Base-by-base conservation (phyloP, 1,140 invertebrate genomes). In the Pseudachorutes palmiensis region DNA sequence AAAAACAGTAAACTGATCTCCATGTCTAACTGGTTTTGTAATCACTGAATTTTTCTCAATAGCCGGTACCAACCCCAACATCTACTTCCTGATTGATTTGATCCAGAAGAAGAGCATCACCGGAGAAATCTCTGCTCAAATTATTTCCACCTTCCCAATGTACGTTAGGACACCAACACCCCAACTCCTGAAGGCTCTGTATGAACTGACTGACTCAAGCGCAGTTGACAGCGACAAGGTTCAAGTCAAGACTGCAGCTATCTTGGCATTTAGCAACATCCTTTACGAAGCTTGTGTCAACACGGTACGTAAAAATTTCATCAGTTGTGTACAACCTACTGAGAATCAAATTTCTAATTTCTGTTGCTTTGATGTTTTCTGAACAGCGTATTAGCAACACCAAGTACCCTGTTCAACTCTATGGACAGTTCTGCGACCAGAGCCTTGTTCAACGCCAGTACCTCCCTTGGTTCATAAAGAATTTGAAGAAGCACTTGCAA, bases 1-100 rank as follows among this genome's bases (percentile, higher is more conserved):
- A n/a, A n/a, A n/a, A n/a, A n/a, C n/a, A 24, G 75, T n/a, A 74
- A 33, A 75, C 74, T 33, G 73, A 74, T 66, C 72, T 74, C 2
- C 48, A 68, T 16, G 48, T 74, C 24, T 9, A 26, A 28, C 5
- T 61, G 2, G 2, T 26, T 14, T 16, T 30, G 5, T 41, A 41
- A 41, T 19, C 19, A 51, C 2, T 0, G 41, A 64, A 26, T 2
- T 61, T 45, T 45, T 45, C 19, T 19, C 19, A 12, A 45, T 45
- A 45, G 51, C 51, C 5, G 51, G 51, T 16, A 55, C 51, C 51
- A 55, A 55, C 24, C 51, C 51, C 24, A 55, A 55, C 24, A 55
- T 55, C 36, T 31, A 69, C 2, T 30, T 67, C 51, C 16, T 75
- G 14, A 65, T 66, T 32, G 63, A 74, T 26, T 62, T 70, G 26